Evolutionary conservation across 2,797 vertebrate genomes (phyloP).

Genomic region (Lacerta agilis): DNA sequence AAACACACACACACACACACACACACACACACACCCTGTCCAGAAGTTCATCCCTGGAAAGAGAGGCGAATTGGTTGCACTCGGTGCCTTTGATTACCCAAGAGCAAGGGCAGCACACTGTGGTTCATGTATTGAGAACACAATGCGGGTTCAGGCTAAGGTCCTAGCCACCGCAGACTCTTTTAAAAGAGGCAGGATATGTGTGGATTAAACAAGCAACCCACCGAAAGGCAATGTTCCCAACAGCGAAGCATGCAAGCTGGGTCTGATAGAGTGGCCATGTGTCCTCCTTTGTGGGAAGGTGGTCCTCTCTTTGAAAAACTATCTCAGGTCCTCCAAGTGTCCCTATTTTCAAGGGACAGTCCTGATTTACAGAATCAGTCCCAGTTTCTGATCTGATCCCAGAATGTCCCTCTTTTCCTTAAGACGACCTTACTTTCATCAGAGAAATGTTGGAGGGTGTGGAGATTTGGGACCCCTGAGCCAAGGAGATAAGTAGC

Average conservation of each 20-base stretch:
- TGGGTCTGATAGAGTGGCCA: background rate
- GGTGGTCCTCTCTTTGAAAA: no score
- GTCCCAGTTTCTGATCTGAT: no score
- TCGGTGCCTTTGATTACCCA: background rate
- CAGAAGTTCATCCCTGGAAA: background rate
- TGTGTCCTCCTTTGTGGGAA: no score
- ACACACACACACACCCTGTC: background rate
- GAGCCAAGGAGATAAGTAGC: no score
- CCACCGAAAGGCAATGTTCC: background rate
- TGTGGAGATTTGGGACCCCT: no score
- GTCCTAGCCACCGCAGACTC: background rate
- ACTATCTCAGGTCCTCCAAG: no score
- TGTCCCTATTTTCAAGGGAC: no score
- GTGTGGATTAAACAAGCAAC: background rate
- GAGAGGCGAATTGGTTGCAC: background rate
- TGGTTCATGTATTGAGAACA: no score
- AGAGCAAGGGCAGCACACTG: background rate
- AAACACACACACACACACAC: fast-evolving
- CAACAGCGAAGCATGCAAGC: background rate
- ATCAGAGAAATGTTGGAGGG: no score
- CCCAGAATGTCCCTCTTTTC: no score
- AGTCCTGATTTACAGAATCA: no score
- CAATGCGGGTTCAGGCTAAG: background rate
- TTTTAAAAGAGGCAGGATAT: background rate
- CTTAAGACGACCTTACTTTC: no score